These are phyloP conservation scores for Galeopsomyia nigrocyanea DNA, from an alignment of 2,888 invertebrate species.

Conservation along the genomic window DNA sequence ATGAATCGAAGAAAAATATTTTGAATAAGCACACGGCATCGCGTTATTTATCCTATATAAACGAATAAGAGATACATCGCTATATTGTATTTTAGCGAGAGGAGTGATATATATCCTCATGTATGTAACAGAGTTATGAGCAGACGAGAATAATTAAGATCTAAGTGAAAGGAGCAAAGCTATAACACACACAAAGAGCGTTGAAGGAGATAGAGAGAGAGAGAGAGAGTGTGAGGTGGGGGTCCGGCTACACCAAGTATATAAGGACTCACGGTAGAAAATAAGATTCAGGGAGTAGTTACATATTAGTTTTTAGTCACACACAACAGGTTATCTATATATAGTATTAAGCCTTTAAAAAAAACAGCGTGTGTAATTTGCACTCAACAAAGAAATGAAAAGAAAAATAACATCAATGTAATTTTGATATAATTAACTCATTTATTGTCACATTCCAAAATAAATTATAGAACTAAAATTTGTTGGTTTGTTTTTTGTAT, in stretches of 20 bases:
- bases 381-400: constrained; percentile 34
- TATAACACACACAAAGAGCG: constrained; percentile 37
- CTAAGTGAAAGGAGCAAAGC: constrained; percentile 45
- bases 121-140: neutral
- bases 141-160: constrained; percentile 39
- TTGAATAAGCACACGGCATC: no score
- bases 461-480: constrained; percentile 38
- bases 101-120: no score
- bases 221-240: constrained; percentile 61
- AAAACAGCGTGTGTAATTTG: constrained; percentile 25
- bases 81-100: no score
- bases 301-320: constrained; percentile 36
- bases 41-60: no score
- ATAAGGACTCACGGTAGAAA: constrained; percentile 51
- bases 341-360: constrained; percentile 40
- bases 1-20: no score
- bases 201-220: constrained; percentile 46
- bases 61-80: no score
- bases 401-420: constrained; percentile 37
- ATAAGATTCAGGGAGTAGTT: constrained; percentile 15
- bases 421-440: constrained; percentile 44
- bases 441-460: constrained; percentile 47
- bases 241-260: constrained; percentile 67
- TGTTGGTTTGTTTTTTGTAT: neutral
- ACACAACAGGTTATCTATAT: constrained; percentile 30